These are phyloP conservation scores for Philypnodon macrostomus DNA, from an alignment of 2,797 vertebrate genomes.

Conservation along the genomic window DNA sequence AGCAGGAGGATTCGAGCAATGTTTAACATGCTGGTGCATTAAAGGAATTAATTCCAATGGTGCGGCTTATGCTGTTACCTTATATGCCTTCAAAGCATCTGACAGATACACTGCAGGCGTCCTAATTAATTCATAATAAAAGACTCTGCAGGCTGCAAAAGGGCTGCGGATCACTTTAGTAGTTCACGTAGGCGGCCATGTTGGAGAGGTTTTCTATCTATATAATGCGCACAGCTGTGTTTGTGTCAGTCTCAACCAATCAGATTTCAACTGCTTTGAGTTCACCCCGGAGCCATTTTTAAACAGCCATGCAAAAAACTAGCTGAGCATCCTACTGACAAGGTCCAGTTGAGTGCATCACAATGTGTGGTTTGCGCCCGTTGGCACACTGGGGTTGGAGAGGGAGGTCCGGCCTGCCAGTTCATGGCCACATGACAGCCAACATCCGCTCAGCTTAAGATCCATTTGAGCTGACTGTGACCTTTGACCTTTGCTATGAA, in stretches of 20 bases:
- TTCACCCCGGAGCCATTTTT: constrained; percentile 3
- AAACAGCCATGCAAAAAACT: background rate
- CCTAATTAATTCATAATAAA: constrained; percentile 27
- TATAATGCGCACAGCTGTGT: background rate
- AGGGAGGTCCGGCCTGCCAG: constrained; percentile 14
- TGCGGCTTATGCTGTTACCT: constrained; percentile 6
- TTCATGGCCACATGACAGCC: constrained; percentile 33
- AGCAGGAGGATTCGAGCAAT: constrained; percentile 2
- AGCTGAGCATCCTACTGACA: constrained; percentile 4
- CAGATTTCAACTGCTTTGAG: constrained; percentile 11
- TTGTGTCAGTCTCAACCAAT: background rate
- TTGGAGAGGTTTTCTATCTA: background rate
- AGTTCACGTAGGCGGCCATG: background rate
- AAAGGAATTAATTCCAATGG: constrained; percentile 3
- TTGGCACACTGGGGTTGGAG: constrained; percentile 22
- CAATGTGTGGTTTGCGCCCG: constrained; percentile 9
- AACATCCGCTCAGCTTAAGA: constrained; percentile 28
- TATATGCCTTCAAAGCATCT: constrained; percentile 16
- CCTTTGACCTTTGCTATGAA: constrained; percentile 30
- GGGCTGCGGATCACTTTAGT: background rate
- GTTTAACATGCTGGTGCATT: constrained; percentile 1
- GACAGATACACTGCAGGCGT: background rate
- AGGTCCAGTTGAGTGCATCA: constrained; percentile 24
- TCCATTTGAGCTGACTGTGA: constrained; percentile 32
- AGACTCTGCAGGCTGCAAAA: constrained; percentile 3